Evolutionary conservation across 2,113 vertebrate species (phyloP).

Genomic region (Poecilia latipinna): DNA sequence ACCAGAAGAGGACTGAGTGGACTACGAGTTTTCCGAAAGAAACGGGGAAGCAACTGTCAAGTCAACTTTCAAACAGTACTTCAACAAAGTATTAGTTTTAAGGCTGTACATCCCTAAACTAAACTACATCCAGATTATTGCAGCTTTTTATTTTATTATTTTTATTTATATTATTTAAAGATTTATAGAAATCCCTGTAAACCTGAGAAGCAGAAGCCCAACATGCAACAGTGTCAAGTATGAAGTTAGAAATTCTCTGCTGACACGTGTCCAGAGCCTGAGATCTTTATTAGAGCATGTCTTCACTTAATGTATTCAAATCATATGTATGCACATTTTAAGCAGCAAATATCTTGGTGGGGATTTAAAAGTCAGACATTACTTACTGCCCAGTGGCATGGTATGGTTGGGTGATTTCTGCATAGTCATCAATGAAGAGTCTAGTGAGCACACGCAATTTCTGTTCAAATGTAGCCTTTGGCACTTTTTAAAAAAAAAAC

Average conservation of each 20-base stretch:
- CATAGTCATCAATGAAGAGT: constrained; percentile 13
- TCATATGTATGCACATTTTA: constrained; percentile 1
- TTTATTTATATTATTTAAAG: background rate
- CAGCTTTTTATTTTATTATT: background rate
- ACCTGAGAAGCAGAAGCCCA: background rate
- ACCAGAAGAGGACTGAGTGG: too few species aligned
- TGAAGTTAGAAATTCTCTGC: background rate
- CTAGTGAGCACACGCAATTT: constrained; percentile 33
- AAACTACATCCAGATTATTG: too few species aligned
- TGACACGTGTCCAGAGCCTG: background rate
- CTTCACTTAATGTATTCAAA: background rate
- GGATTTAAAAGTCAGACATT: constrained; percentile 2
- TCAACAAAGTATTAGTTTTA: too few species aligned
- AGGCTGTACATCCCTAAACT: too few species aligned
- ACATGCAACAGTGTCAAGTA: background rate
- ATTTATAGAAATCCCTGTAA: background rate
- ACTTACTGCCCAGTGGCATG: constrained; percentile 10
- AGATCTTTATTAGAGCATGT: background rate
- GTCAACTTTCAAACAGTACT: too few species aligned
- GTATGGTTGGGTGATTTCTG: constrained; percentile 22
- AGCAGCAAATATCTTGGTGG: background rate
- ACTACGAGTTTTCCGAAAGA: too few species aligned
- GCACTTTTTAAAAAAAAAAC: constrained; percentile 45
- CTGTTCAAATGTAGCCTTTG: constrained; percentile 16
- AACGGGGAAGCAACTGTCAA: too few species aligned